phyloP scores from a whole-genome alignment of 2,797 vertebrate genomes.

The Columba guinea region DNA sequence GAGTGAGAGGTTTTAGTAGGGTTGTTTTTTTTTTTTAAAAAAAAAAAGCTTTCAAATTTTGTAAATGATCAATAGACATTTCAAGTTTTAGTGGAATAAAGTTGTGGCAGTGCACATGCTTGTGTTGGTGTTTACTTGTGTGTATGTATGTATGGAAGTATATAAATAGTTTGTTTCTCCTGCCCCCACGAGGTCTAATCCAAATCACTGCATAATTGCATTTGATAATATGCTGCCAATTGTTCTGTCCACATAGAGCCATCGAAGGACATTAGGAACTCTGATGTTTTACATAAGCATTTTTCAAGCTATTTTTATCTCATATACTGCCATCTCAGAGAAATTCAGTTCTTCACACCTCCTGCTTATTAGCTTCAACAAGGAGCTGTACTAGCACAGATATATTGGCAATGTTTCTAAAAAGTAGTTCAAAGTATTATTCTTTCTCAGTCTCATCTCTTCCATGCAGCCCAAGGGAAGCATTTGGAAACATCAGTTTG shows the following conservation, averaged over 20 bases:
- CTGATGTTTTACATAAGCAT: neutral
- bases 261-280: neutral
- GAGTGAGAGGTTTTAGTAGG: neutral
- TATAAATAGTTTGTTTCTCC: neutral
- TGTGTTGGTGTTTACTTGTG: neutral
- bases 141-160: no score
- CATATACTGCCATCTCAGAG: neutral
- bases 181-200: neutral
- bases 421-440: neutral
- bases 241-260: neutral
- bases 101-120: neutral
- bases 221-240: neutral
- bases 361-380: neutral
- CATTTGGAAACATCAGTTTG: neutral
- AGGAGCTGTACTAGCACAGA: neutral
- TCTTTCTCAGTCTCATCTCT: neutral
- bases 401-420: neutral
- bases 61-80: neutral
- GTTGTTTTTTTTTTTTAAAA: neutral
- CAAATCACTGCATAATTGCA: neutral
- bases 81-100: neutral
- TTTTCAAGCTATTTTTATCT: constrained; percentile 20
- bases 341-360: constrained; percentile 11
- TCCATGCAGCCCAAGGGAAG: neutral
- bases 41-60: neutral